These are phyloP conservation scores for Disparrhopalites patrizii DNA, from an alignment of 2,888 invertebrate species.

Conservation along the genomic window DNA sequence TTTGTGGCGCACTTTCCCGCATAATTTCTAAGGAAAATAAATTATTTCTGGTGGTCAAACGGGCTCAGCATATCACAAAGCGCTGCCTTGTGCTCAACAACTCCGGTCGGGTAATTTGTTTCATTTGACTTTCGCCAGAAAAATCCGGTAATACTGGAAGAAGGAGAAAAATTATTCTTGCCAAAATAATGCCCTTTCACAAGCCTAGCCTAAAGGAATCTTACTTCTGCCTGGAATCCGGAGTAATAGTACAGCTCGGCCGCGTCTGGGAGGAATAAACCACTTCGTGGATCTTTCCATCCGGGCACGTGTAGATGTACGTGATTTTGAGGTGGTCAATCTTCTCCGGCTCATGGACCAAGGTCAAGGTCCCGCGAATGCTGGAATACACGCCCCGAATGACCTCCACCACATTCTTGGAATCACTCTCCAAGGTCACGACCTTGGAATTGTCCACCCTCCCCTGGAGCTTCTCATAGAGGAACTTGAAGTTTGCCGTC, in stretches of 20 bases:
- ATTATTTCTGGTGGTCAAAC: too few relatives aligned
- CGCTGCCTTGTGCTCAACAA: too few relatives aligned
- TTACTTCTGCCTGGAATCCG: neutral
- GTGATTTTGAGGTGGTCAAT: neutral
- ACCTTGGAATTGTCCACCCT: slow-evolving; percentile 91
- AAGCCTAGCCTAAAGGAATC: too few relatives aligned
- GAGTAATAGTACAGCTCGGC: neutral
- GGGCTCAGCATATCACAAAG: too few relatives aligned
- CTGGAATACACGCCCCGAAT: slow-evolving; percentile 80
- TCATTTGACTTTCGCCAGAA: too few relatives aligned
- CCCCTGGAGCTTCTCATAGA: slow-evolving; percentile 76
- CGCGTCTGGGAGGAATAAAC: neutral
- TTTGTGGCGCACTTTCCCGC: too few relatives aligned
- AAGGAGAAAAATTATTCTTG: too few relatives aligned
- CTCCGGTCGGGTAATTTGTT: too few relatives aligned
- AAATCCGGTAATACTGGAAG: too few relatives aligned
- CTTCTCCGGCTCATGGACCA: neutral
- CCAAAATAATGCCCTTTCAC: too few relatives aligned
- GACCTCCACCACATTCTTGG: slow-evolving; percentile 91
- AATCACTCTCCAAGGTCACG: slow-evolving; percentile 83
- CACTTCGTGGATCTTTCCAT: neutral
- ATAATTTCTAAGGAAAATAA: too few relatives aligned
- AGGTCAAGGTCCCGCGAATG: neutral
- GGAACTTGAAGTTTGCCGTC: slow-evolving; percentile 61
- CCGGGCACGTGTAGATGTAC: neutral